Evolutionary conservation across 2,888 invertebrate species (phyloP).

Genomic region (Tanypteryx hageni): DNA sequence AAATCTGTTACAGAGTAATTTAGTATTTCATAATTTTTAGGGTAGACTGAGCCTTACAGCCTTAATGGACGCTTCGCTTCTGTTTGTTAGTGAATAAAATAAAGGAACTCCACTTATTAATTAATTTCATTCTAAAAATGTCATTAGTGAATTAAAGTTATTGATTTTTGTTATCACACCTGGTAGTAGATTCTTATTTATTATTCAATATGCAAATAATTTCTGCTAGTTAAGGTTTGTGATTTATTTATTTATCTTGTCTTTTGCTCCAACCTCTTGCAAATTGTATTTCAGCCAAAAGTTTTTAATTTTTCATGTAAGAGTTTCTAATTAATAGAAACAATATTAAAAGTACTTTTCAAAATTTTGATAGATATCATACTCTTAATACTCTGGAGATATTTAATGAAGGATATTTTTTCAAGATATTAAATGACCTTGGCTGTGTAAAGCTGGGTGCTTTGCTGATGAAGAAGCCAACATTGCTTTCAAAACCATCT

Average conservation of each 20-base stretch:
- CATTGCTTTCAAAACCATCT: constrained; percentile 76
- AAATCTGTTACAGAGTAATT: too few species aligned
- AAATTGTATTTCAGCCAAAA: not conserved
- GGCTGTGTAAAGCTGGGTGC: constrained; percentile 77
- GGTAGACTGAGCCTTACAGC: too few species aligned
- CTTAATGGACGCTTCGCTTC: too few species aligned
- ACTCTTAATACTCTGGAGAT: constrained; percentile 43
- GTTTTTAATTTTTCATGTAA: not conserved
- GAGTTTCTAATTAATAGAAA: not conserved
- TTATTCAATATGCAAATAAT: too few species aligned
- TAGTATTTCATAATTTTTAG: too few species aligned
- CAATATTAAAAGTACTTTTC: not conserved
- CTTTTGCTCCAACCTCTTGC: not conserved
- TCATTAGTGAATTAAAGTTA: too few species aligned
- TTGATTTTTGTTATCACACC: too few species aligned
- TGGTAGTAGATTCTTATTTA: too few species aligned
- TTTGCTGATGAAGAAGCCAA: constrained; percentile 72
- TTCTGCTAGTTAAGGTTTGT: too few species aligned
- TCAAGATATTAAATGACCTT: constrained; percentile 78
- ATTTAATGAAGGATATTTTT: constrained; percentile 72
- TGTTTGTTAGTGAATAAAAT: too few species aligned
- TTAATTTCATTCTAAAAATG: too few species aligned
- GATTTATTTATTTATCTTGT: not conserved
- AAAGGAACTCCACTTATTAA: too few species aligned
- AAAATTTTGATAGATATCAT: not conserved